These are phyloP conservation scores for Megathymus violae DNA, from an alignment of 1,140 invertebrate genomes.

Conservation along the genomic window DNA sequence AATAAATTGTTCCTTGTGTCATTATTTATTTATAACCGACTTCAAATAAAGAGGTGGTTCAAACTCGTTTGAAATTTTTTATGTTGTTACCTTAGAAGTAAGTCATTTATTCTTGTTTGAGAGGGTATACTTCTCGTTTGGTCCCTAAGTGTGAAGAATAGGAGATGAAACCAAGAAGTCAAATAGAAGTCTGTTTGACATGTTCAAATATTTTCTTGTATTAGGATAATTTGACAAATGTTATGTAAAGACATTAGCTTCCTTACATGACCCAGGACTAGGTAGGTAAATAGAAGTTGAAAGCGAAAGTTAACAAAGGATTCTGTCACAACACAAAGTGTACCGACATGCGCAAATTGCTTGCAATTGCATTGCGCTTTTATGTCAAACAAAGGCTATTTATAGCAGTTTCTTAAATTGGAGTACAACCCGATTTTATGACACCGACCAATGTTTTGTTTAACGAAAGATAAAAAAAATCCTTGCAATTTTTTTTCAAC, in stretches of 20 bases:
- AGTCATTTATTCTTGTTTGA: no score
- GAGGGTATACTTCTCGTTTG: no score
- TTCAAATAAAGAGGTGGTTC: no score
- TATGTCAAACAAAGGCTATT: conserved; percentile 58
- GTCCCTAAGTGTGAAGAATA: no score
- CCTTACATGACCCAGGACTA: conserved; percentile 2
- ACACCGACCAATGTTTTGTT: conserved; percentile 53
- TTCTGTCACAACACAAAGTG: conserved; percentile 61
- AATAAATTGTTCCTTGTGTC: no score
- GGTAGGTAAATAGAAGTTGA: conserved; percentile 44
- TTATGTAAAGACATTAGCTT: conserved; percentile 17
- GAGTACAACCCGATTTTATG: conserved; percentile 65
- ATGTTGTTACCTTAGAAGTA: no score
- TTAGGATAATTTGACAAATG: conserved; percentile 13
- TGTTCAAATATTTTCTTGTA: no score
- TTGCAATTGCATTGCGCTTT: conserved; percentile 61
- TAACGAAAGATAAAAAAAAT: conserved; percentile 53
- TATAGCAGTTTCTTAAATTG: conserved; percentile 62
- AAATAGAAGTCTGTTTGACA: no score
- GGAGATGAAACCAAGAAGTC: no score
- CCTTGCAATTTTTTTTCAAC: conserved; percentile 66
- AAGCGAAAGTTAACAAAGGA: conserved; percentile 55
- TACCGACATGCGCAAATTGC: conserved; percentile 56
- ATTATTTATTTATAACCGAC: no score
- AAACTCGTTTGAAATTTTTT: no score